These are phyloP conservation scores for Zonotrichia leucophrys DNA, from an alignment of 2,113 vertebrate genomes.

Conservation along the genomic window DNA sequence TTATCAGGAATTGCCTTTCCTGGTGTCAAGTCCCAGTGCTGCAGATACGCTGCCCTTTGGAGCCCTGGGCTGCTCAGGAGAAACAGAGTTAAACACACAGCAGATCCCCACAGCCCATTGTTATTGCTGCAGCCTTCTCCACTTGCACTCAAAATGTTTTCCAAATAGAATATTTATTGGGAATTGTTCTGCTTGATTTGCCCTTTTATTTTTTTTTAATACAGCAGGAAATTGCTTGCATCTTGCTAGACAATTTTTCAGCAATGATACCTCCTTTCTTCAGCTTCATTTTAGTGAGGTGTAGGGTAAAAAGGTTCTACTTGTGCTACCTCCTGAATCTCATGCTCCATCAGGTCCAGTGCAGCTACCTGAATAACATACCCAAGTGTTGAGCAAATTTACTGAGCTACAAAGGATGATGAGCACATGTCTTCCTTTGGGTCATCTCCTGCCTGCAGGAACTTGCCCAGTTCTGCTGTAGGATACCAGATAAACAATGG, in stretches of 20 bases:
- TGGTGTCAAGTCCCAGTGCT: accelerated
- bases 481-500: background rate
- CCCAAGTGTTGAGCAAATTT: background rate
- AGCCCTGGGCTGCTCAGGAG: background rate
- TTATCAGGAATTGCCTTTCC: background rate
- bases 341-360: background rate
- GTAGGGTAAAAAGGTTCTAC: background rate
- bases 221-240: background rate
- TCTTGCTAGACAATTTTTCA: background rate
- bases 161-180: background rate
- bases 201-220: background rate
- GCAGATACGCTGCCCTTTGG: background rate
- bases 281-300: background rate
- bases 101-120: background rate
- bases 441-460: background rate
- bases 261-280: background rate
- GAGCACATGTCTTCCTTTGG: background rate
- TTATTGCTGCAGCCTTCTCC: background rate
- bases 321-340: background rate
- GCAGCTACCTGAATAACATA: background rate
- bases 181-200: background rate
- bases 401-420: background rate
- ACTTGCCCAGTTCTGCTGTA: background rate
- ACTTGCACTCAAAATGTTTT: background rate
- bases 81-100: background rate